A percentile compares a stretch with the other conserved stretches of the same genome.
These are phyloP conservation scores for Oeneis ivallda DNA, from an alignment of 2,888 invertebrate genomes.

Conservation along the genomic window DNA sequence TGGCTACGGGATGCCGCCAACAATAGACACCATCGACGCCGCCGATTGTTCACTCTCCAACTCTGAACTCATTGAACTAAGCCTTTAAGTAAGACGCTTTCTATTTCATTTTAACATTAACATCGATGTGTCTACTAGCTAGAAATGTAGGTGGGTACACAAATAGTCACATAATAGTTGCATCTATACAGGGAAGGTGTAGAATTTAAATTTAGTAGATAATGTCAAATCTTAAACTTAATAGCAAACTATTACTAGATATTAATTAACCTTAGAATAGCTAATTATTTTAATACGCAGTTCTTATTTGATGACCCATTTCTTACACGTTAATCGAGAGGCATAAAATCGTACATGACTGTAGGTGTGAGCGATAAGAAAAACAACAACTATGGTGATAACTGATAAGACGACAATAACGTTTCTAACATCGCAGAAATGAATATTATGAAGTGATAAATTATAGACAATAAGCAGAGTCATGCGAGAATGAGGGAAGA, in stretches of 20 bases:
- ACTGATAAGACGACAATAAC: conserved; percentile 12
- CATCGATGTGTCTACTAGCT: neutral
- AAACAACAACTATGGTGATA: conserved; percentile 32
- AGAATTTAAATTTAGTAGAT: no score
- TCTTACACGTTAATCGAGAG: conserved; percentile 33
- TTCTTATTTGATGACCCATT: conserved; percentile 21
- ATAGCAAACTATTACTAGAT: neutral
- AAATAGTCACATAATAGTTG: neutral
- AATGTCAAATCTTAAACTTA: neutral
- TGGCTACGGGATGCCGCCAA: conserved; percentile 79
- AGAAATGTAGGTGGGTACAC: neutral
- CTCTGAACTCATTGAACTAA: conserved; percentile 12
- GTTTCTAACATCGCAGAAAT: conserved; percentile 1
- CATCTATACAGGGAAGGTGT: neutral
- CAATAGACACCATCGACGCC: conserved; percentile 70
- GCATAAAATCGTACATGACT: conserved; percentile 20
- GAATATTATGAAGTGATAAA: conserved; percentile 8
- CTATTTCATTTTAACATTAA: neutral
- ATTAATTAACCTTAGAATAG: no score
- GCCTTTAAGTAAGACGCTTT: neutral
- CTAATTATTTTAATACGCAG: neutral
- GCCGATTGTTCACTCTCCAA: conserved; percentile 13
- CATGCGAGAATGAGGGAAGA: conserved; percentile 52
- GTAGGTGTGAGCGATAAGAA: conserved; percentile 40
- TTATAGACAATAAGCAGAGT: conserved; percentile 42